Evolutionary conservation across 2,888 invertebrate species (phyloP).

Genomic region (Xylota segnis): DNA sequence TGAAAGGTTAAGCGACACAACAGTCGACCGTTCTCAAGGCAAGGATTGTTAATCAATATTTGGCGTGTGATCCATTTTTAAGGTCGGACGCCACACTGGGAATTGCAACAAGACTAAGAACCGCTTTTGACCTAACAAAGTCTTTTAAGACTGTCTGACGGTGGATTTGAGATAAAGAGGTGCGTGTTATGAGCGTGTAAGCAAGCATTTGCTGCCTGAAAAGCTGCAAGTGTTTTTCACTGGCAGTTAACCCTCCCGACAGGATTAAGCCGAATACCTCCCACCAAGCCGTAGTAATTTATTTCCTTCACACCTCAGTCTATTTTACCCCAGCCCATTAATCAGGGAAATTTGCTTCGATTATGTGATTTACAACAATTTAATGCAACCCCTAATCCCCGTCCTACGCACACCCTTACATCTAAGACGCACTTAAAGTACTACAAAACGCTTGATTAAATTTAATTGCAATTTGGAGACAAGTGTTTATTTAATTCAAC

Average conservation of each 20-base stretch:
- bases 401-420: not conserved
- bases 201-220: too few relatives aligned
- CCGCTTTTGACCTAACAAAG: too few relatives aligned
- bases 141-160: too few relatives aligned
- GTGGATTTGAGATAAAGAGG: too few relatives aligned
- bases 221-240: too few relatives aligned
- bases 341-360: conserved; percentile 31
- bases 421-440: conserved; percentile 48
- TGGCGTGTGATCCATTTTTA: too few relatives aligned
- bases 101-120: too few relatives aligned
- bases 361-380: conserved; percentile 61
- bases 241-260: not conserved
- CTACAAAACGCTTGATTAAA: conserved; percentile 75
- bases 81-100: too few relatives aligned
- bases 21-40: too few relatives aligned
- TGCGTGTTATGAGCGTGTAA: too few relatives aligned
- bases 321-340: not conserved
- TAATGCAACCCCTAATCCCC: conserved; percentile 28
- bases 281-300: not conserved
- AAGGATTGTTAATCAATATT: too few relatives aligned
- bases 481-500: conserved; percentile 75
- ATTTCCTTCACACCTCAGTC: not conserved
- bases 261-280: not conserved
- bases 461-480: conserved; percentile 71
- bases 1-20: too few relatives aligned